Percentiles rank a stretch among this genome's conserved stretches.
phyloP scores from a whole-genome alignment of 2,888 invertebrate species.

The Pseudoips prasinana region DNA sequence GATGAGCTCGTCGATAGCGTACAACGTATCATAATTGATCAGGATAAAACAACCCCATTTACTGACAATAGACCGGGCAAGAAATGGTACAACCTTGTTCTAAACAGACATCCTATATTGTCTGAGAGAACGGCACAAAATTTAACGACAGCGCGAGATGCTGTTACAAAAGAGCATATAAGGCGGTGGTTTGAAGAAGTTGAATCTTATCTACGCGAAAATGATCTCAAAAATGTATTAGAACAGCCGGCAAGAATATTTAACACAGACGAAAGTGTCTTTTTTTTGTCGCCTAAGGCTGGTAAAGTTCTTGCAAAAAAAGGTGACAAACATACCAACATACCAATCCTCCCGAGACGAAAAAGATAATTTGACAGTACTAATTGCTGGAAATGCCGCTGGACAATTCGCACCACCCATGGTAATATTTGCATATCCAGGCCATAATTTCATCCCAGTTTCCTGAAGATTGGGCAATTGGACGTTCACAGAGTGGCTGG shows the following conservation, averaged over 20 bases:
- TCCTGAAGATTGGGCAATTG: background rate
- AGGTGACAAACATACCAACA: slow-evolving; percentile 32
- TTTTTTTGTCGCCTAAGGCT: slow-evolving; percentile 28
- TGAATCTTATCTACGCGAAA: slow-evolving; percentile 4
- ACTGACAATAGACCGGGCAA: slow-evolving; percentile 33
- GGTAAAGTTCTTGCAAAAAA: slow-evolving; percentile 32
- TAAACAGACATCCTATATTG: slow-evolving; percentile 27
- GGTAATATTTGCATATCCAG: slow-evolving; percentile 37
- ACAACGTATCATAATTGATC: slow-evolving; percentile 13
- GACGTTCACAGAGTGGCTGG: slow-evolving; percentile 27
- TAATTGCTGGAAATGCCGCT: slow-evolving; percentile 37
- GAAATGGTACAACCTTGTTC: slow-evolving; percentile 33
- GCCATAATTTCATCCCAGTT: slow-evolving; percentile 1
- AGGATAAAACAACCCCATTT: slow-evolving; percentile 14
- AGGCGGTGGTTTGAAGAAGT: slow-evolving; percentile 3
- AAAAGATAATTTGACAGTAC: slow-evolving; percentile 34
- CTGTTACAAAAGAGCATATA: slow-evolving; percentile 30
- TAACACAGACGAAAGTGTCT: slow-evolving; percentile 29
- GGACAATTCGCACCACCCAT: slow-evolving; percentile 37
- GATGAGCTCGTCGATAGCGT: slow-evolving; percentile 25
- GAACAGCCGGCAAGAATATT: slow-evolving; percentile 32
- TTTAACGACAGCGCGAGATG: slow-evolving; percentile 26
- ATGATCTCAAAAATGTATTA: slow-evolving; percentile 9
- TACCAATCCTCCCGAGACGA: slow-evolving; percentile 28
- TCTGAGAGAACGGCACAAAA: slow-evolving; percentile 31